These are phyloP conservation scores for Taenioides sp. DNA, from an alignment of 2,797 vertebrate species.

Conservation along the genomic window DNA sequence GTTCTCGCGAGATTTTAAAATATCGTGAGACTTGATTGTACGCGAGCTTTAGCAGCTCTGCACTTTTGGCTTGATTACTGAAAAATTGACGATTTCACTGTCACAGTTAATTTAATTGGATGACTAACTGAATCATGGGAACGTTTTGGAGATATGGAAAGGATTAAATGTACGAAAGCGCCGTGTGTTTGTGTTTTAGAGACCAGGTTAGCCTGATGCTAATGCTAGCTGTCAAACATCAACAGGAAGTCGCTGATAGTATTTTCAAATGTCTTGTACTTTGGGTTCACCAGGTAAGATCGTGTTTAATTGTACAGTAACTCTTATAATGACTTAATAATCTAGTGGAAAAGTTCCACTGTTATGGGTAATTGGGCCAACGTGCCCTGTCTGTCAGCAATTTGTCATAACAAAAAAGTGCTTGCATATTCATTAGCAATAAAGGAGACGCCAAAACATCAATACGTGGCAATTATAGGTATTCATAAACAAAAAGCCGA, in stretches of 20 bases:
- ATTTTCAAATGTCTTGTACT: conserved; percentile 55
- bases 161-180: background rate
- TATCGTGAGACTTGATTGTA: conserved; percentile 27
- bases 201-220: conserved; percentile 44
- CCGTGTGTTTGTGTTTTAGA: conserved; percentile 12
- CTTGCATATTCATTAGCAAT: background rate
- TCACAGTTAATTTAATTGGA: background rate
- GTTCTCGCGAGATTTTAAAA: conserved; percentile 38
- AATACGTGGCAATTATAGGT: too few species aligned
- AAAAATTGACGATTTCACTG: too few species aligned
- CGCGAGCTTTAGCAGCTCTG: conserved; percentile 14
- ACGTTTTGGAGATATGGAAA: background rate
- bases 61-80: conserved; percentile 4
- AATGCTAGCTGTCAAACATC: conserved; percentile 56
- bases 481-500: too few species aligned
- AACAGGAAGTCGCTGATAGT: conserved; percentile 65
- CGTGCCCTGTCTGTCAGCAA: background rate
- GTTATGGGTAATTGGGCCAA: background rate
- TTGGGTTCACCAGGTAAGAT: conserved; percentile 63
- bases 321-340: background rate
- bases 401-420: background rate
- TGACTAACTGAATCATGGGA: too few species aligned
- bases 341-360: background rate
- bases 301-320: background rate
- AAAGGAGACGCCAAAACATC: background rate